Evolutionary conservation across 1,140 invertebrate species (phyloP).

Genomic region (Trichonephila inaurata): DNA sequence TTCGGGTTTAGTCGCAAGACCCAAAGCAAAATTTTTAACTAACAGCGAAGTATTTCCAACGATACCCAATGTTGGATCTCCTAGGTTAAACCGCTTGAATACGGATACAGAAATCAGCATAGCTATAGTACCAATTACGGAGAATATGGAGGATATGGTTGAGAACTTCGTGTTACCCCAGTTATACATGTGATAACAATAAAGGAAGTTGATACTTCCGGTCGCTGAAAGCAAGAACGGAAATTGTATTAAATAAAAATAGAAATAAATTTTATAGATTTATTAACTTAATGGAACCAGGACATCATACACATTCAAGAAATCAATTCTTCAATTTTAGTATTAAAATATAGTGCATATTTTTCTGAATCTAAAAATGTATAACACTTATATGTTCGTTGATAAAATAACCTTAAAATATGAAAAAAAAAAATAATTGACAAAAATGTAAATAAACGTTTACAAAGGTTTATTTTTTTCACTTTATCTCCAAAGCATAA

Average conservation of each 20-base stretch:
- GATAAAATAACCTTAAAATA: no score
- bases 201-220: not conserved
- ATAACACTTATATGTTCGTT: no score
- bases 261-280: not conserved
- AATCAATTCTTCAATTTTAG: no score
- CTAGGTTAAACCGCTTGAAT: not conserved
- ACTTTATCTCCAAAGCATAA: no score
- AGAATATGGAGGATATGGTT: conserved; percentile 16
- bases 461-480: no score
- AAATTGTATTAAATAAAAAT: not conserved
- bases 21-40: conserved; percentile 11
- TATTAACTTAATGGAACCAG: not conserved
- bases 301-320: no score
- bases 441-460: no score
- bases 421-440: no score
- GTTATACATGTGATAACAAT: conserved; percentile 17
- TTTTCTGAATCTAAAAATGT: no score
- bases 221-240: conserved; percentile 21
- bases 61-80: conserved; percentile 43
- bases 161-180: conserved; percentile 61
- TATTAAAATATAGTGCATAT: no score
- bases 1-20: not conserved
- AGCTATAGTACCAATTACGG: not conserved
- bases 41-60: conserved; percentile 28
- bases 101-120: conserved; percentile 16